These are phyloP conservation scores for Hylia prasina DNA, from an alignment of 2,113 vertebrate genomes.

Conservation along the genomic window DNA sequence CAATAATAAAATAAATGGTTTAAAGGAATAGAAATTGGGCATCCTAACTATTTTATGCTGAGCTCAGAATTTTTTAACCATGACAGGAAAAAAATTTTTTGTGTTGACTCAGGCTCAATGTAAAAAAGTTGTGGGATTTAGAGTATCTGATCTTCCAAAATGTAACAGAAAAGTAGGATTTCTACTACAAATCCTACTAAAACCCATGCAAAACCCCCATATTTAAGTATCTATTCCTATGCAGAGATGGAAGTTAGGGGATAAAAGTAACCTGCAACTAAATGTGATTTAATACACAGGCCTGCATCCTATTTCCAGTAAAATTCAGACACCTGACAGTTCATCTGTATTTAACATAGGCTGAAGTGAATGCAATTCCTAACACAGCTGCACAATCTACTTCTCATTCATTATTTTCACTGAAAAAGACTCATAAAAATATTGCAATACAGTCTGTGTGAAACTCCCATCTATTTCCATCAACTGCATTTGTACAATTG, in stretches of 20 bases:
- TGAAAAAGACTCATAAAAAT: background rate
- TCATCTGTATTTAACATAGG: background rate
- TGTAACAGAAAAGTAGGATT: background rate
- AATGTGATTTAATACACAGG: background rate
- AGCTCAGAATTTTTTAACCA: background rate
- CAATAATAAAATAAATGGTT: background rate
- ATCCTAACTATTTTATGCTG: background rate
- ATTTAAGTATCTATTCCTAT: background rate
- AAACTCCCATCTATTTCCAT: background rate
- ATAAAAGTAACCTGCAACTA: background rate
- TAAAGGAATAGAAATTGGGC: background rate
- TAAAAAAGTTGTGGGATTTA: background rate
- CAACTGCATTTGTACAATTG: background rate
- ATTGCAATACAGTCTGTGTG: fast-evolving
- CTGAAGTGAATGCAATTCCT: background rate
- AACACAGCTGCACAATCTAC: background rate
- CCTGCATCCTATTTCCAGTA: background rate
- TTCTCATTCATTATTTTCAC: background rate
- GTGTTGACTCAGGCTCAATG: background rate
- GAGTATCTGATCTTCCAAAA: background rate
- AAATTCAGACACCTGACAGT: background rate
- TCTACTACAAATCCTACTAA: background rate
- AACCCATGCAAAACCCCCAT: background rate
- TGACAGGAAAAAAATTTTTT: background rate
- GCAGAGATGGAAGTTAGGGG: background rate